These are phyloP conservation scores for Umimayanthus chanpuru DNA, from an alignment of 92 coral and sea anemone genomes.

Conservation along the genomic window DNA sequence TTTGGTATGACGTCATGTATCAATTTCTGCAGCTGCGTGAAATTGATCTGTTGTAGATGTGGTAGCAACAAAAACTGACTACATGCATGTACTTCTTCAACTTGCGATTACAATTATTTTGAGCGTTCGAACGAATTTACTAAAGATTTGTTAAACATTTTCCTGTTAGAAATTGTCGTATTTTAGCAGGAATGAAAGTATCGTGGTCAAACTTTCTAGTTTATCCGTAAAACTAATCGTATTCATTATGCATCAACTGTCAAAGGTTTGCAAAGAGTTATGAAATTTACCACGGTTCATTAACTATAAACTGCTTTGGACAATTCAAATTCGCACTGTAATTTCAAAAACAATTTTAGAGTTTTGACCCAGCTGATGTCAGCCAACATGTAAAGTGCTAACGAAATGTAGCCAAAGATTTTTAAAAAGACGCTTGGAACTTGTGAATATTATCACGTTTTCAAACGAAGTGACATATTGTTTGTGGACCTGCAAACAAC, in stretches of 20 bases:
- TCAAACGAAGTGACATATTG: background rate
- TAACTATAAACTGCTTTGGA: background rate
- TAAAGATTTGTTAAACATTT: background rate
- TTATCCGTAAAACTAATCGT: background rate
- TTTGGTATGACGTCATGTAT: no score
- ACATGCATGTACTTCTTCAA: no score
- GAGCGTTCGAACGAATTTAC: no score
- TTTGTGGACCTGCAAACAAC: constrained; percentile 1
- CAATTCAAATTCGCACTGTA: background rate
- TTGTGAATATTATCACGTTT: no score
- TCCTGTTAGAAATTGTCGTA: background rate
- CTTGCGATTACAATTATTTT: no score
- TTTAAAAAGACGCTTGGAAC: no score
- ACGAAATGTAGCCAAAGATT: background rate
- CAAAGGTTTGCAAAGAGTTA: background rate
- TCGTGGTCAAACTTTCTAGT: background rate
- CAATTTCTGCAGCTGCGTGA: no score
- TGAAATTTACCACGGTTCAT: background rate
- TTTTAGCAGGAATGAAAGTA: background rate
- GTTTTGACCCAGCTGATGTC: background rate
- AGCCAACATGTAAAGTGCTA: background rate
- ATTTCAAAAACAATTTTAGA: background rate
- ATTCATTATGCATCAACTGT: no score
- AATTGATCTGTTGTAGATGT: no score
- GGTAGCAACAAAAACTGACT: no score